Evolutionary conservation across 2,797 vertebrate genomes (phyloP).

Genomic region (Alca torda): DNA sequence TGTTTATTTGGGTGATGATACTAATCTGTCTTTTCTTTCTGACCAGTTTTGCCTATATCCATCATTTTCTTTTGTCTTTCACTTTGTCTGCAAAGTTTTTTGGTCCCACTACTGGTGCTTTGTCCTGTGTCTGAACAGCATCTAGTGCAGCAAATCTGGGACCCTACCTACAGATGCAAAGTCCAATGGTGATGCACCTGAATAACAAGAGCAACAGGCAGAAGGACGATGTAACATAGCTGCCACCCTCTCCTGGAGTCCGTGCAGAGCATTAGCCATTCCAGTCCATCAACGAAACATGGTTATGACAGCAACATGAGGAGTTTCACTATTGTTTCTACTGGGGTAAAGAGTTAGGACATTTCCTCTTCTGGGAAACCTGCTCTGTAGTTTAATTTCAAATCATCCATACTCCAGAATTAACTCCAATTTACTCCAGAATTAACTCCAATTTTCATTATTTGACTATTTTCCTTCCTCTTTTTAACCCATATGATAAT

Average conservation of each 20-base stretch:
- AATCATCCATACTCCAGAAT: not conserved
- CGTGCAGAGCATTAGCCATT: not conserved
- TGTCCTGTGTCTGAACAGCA: not conserved
- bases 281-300: not conserved
- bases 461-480: not conserved
- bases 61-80: not conserved
- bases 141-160: not conserved
- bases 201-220: not conserved
- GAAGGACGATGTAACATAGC: not conserved
- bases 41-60: not conserved
- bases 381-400: not conserved
- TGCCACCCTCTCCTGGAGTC: not conserved
- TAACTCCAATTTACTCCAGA: not conserved
- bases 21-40: not conserved
- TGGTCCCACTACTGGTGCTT: fast-evolving
- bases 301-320: not conserved
- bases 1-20: not conserved
- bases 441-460: not conserved
- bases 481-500: not conserved
- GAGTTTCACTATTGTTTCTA: not conserved
- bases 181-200: not conserved
- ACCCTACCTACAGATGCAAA: not conserved
- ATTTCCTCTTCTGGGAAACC: not conserved
- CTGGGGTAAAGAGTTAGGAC: not conserved
- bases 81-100: not conserved